Evolutionary conservation across 2,797 vertebrate species (phyloP).

Genomic region (Argentina silus): DNA sequence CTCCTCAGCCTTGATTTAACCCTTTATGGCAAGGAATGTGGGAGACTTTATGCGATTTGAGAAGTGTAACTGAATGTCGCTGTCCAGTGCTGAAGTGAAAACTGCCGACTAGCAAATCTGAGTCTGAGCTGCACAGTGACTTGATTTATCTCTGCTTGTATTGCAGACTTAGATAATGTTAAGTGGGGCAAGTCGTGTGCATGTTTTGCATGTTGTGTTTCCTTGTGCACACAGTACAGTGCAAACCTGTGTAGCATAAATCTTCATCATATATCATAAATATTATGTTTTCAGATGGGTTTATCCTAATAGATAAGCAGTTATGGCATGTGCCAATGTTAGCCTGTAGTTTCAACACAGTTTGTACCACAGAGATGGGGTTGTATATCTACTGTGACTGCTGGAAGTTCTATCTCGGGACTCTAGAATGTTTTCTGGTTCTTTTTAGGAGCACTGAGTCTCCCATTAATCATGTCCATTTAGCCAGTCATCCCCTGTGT

Average conservation of each 20-base stretch:
- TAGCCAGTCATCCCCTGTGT: too few relatives aligned
- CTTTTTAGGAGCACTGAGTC: neutral
- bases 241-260: conserved; percentile 49
- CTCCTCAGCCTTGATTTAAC: conserved; percentile 45
- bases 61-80: conserved; percentile 1
- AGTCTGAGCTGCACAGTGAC: conserved; percentile 11
- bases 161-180: conserved; percentile 8
- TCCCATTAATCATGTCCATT: conserved; percentile 65
- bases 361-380: conserved; percentile 3
- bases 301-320: neutral
- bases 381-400: conserved; percentile 6
- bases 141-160: conserved; percentile 3
- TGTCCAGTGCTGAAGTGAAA: conserved; percentile 17
- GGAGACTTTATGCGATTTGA: conserved; percentile 22
- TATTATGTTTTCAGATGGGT: neutral
- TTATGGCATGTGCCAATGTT: conserved; percentile 11
- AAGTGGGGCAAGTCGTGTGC: conserved; percentile 14
- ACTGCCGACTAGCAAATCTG: conserved; percentile 4
- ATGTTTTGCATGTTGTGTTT: conserved; percentile 37
- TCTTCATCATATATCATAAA: conserved; percentile 17
- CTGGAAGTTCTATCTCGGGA: neutral
- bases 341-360: conserved; percentile 14
- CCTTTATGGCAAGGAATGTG: conserved; percentile 43
- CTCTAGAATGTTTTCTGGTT: neutral
- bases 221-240: conserved; percentile 47